Evolutionary conservation across 2,888 invertebrate species (phyloP), one percentile per base, ranked within the genome.

Genomic region (Drosophila multiciliata): DNA sequence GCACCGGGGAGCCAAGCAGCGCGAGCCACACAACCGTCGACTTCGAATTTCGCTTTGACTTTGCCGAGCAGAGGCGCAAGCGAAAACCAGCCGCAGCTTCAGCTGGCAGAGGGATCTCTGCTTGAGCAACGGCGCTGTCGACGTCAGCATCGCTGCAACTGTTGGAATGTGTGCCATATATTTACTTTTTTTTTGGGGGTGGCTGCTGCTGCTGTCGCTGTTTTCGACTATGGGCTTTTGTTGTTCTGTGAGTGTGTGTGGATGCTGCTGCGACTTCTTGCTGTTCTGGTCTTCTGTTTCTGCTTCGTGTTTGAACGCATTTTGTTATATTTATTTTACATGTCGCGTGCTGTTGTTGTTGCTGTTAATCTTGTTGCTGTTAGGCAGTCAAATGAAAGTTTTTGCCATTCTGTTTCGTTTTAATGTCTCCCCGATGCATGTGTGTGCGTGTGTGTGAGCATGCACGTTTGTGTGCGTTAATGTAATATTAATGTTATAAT

Each of bases 21-120:
- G 80, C 77, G 80, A 78, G 90, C 91, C 90, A 92, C 91, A 92
- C 92, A 92, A 92, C 92, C 92, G 91, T 91, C 91, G 91, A 89
- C 92, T 91, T 91, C 89, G 92, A 92, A 92, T 91, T 91, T 92
- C 92, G 92, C 90, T 91, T 91, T 90, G 91, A 92, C 90, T 92
- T 91, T 91, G 90, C 75, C 73, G 38, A 73, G 66, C 67, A 74
- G 62, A 61, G 64, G 59, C 49, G 38, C 53, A 33, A 67, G 64
- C 73, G 67, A 66, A 66, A 58, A 55, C n/a, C 50, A 53, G 49
- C 35, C 42, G 53, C 73, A 49, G 71, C 63, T 72, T 62, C 74
- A 73, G 66, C 66, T 78, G 66, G 49, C 75, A 38, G 57, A 52
- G 35, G 48, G 59, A 75, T 50, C 65, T 70, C 72, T 72, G 86